Evolutionary conservation across 2,113 vertebrate genomes (phyloP).

Genomic region (Hystrix brachyura): DNA sequence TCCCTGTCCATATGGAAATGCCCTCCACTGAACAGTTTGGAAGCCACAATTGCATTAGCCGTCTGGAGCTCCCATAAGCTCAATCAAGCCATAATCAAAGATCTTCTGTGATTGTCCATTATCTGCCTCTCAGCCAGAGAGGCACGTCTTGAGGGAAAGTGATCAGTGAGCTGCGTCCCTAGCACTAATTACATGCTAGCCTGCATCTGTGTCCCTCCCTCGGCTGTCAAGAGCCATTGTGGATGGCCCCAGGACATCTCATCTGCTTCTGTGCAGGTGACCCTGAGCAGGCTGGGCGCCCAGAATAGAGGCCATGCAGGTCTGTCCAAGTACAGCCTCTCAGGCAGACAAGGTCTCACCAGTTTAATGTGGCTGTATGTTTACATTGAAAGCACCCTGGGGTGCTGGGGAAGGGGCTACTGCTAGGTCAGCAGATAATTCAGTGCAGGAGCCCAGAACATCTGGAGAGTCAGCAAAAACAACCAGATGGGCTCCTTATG

Average conservation of each 20-base stretch:
- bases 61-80: constrained; percentile 86
- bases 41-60: constrained; percentile 87
- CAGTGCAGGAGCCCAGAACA: constrained; percentile 8
- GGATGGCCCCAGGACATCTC: constrained; percentile 61
- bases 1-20: constrained; percentile 82
- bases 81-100: constrained; percentile 89
- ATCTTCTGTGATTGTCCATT: constrained; percentile 89
- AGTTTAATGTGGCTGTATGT: constrained; percentile 16
- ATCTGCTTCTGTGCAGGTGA: constrained; percentile 45
- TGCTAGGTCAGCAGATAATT: constrained; percentile 41
- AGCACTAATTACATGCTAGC: constrained; percentile 85
- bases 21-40: constrained; percentile 76
- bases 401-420: not conserved
- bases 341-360: not conserved
- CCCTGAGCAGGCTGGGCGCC: not conserved
- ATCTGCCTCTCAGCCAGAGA: constrained; percentile 86
- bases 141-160: constrained; percentile 83
- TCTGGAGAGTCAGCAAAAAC: constrained; percentile 58
- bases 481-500: not conserved
- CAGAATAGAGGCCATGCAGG: constrained; percentile 16
- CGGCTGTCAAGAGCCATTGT: constrained; percentile 76
- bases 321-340: not conserved
- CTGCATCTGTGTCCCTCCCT: constrained; percentile 78
- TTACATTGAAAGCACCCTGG: constrained; percentile 37
- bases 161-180: constrained; percentile 83